Evolutionary conservation across 2,113 vertebrate species (phyloP).

Genomic region (Brachypteracias leptosomus): DNA sequence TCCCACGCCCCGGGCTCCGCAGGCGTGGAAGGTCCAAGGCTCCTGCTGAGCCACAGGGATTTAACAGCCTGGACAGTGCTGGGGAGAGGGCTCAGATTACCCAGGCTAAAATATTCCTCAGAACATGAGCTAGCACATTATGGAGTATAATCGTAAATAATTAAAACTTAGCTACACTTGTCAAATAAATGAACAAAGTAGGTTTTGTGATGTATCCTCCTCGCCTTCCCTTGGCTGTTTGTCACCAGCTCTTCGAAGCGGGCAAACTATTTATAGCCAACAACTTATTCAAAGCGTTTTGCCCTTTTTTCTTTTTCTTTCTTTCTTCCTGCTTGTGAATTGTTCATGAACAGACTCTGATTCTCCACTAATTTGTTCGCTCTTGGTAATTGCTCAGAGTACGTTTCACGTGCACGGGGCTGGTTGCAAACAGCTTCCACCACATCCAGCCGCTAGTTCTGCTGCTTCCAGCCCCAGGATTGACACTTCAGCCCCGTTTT

Average conservation of each 20-base stretch:
- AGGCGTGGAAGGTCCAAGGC: background rate
- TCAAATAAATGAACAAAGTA: slow-evolving; percentile 62
- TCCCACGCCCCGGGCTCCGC: background rate
- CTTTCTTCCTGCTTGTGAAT: slow-evolving; percentile 7
- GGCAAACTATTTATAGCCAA: slow-evolving; percentile 60
- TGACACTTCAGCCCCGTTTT: background rate
- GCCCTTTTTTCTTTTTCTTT: background rate
- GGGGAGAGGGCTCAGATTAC: background rate
- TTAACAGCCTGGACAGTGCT: background rate
- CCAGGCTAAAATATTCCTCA: background rate
- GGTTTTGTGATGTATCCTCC: slow-evolving; percentile 20
- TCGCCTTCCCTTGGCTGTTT: background rate
- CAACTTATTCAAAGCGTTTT: slow-evolving; percentile 26
- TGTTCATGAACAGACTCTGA: slow-evolving; percentile 32
- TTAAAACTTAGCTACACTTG: slow-evolving; percentile 61
- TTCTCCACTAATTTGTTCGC: slow-evolving; percentile 30
- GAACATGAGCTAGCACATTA: slow-evolving; percentile 44
- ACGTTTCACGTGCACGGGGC: background rate
- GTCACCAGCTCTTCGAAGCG: background rate
- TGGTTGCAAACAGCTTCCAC: slow-evolving; percentile 41
- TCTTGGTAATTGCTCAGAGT: slow-evolving; percentile 27
- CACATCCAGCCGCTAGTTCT: rapidly evolving
- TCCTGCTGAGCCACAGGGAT: background rate
- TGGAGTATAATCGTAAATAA: slow-evolving; percentile 52
- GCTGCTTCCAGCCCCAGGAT: background rate